Percentiles rank a stretch among this genome's conserved stretches.
phyloP scores from a whole-genome alignment of 2,888 invertebrate genomes.

The Dicranocentrus wangi region DNA sequence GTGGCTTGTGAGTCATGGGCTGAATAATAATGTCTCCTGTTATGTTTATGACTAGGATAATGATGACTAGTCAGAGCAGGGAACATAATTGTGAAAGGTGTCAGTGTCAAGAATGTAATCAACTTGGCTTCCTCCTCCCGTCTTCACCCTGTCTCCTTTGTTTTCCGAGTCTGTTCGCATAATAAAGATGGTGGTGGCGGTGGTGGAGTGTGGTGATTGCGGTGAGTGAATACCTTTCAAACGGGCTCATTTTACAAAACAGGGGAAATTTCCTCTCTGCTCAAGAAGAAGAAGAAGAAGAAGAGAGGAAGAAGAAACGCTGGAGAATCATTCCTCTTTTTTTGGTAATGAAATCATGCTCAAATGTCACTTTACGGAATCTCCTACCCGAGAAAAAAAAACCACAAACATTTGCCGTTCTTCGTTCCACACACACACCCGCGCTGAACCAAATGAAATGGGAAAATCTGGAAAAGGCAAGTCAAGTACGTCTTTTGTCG shows the following conservation, averaged over 20 bases:
- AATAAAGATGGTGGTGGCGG: not conserved
- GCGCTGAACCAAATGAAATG: not conserved
- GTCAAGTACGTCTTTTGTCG: not conserved
- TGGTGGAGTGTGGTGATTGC: not conserved
- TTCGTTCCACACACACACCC: not conserved
- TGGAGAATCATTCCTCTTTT: no score
- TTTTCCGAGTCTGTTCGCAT: not conserved
- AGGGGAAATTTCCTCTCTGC: not conserved
- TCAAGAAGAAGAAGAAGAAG: no score
- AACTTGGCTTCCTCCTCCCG: slow-evolving; percentile 45
- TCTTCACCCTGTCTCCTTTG: not conserved
- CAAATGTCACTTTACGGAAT: slow-evolving; percentile 12
- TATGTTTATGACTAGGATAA: slow-evolving; percentile 28
- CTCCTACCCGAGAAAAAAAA: not conserved
- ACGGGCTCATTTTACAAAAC: not conserved
- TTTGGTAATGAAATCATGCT: slow-evolving; percentile 6
- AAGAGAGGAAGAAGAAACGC: no score
- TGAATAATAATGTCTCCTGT: slow-evolving; percentile 43
- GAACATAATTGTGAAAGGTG: slow-evolving; percentile 54
- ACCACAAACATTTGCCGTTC: not conserved
- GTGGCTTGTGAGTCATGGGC: not conserved
- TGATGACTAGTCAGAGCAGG: not conserved
- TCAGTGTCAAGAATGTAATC: slow-evolving; percentile 61
- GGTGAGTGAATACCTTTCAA: not conserved
- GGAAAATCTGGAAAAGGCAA: not conserved